Base-by-base conservation (phyloP, 2,888 invertebrate genomes). In the Phengaris arion region DNA sequence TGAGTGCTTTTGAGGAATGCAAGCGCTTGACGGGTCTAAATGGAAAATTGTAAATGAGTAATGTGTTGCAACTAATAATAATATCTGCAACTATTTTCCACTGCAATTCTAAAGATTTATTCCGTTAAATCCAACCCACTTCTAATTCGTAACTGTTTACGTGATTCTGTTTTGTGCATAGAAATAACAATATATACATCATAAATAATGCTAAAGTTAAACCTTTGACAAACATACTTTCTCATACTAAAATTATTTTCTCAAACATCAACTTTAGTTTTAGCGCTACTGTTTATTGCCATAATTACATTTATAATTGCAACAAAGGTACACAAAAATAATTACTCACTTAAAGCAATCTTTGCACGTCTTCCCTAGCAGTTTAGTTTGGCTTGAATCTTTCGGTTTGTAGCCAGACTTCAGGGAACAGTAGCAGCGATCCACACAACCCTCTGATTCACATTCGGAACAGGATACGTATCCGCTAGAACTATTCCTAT, bases 401-500 rank as follows among this genome's bases (percentile, higher is more conserved):
- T 95, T 96, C 2, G 88, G 83, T 78, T 88, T 92, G 78, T 91
- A 93, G 77, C 94, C 94, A 5, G 93, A 94, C 45, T 95, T 96
- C 77, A 97, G 83, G 3, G 97, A 97, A 84, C 98, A 98, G 83
- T 98, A 98, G 83, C 98, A 98, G 81, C 97, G 96, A 85, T 98
- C 97, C 0, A 96, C 96, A 83, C 97, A 97, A 13, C 97, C 96
- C 81, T 97, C 97, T 2, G 97, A 97, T 83, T 98, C 97, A 85
- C 98, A 98, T 87, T 98, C 98, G 68, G 97, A 97, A 86, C 97
- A 98, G 3, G 97, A 97, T 0, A 97, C 97, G 84, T 97, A 97
- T 81, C 95, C 95, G 82, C 95, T 95, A 8, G 95, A 95, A 82
- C 95, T 95, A 81, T 95, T 95, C 64, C 95, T 85, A 79, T 95